phyloP scores from a whole-genome alignment of 2,888 invertebrate species.

The Crepidodera aurea region DNA sequence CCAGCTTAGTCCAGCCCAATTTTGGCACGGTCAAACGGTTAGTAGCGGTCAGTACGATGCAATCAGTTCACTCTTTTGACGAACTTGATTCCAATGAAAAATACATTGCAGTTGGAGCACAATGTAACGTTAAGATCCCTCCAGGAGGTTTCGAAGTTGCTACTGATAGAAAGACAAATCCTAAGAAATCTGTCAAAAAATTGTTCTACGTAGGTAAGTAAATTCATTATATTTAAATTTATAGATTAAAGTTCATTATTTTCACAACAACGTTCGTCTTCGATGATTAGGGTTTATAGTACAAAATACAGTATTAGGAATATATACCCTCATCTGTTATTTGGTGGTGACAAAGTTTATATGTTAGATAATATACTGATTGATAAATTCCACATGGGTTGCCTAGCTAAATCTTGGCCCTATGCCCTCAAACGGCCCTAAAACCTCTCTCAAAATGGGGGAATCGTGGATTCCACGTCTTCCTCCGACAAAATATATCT shows the following conservation, averaged over 20 bases:
- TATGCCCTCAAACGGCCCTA: too few species aligned
- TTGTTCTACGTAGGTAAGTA: slow-evolving; percentile 12
- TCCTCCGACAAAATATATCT: too few species aligned
- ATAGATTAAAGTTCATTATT: not conserved
- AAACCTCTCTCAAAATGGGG: too few species aligned
- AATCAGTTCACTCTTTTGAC: slow-evolving; percentile 3
- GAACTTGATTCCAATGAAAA: slow-evolving; percentile 9
- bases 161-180: not conserved
- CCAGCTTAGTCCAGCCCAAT: not conserved
- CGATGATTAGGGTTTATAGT: too few species aligned
- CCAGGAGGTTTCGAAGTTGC: not conserved
- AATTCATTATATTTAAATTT: not conserved
- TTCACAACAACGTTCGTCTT: too few species aligned
- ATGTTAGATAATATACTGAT: too few species aligned
- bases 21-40: not conserved
- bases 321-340: too few species aligned
- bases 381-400: too few species aligned
- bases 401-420: too few species aligned
- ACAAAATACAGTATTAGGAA: too few species aligned
- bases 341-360: too few species aligned
- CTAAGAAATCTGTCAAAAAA: not conserved
- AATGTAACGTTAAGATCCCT: slow-evolving; percentile 1
- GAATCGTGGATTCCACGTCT: too few species aligned
- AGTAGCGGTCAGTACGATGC: not conserved
- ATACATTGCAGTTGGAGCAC: slow-evolving; percentile 1